phyloP scores from a whole-genome alignment of 2,113 vertebrate species.

The Passer domesticus region DNA sequence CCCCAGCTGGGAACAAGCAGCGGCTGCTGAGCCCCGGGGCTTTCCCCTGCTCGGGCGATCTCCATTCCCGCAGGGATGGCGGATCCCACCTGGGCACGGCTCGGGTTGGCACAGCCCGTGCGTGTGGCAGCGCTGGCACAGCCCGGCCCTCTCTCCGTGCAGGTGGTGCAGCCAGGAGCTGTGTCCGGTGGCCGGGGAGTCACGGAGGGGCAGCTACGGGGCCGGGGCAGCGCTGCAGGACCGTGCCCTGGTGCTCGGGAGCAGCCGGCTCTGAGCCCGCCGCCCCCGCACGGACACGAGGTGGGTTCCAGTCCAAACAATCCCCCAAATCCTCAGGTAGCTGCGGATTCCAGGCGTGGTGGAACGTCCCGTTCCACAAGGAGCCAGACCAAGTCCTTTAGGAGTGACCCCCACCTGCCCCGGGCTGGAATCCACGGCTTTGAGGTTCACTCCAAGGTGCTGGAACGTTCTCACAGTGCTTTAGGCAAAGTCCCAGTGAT shows the following conservation, averaged over 20 bases:
- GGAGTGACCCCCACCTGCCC: neutral
- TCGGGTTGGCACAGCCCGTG: neutral
- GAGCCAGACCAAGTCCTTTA: neutral
- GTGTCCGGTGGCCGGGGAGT: slow-evolving; percentile 70
- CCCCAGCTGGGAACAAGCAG: accelerated
- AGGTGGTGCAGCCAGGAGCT: slow-evolving; percentile 86
- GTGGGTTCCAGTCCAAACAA: neutral
- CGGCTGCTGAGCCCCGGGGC: neutral
- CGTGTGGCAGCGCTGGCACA: accelerated
- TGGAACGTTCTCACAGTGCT: neutral
- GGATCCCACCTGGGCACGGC: neutral
- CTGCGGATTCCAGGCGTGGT: neutral
- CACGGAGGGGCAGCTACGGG: slow-evolving; percentile 65
- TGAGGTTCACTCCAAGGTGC: accelerated
- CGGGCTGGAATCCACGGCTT: accelerated
- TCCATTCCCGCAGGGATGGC: accelerated
- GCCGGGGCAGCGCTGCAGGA: neutral
- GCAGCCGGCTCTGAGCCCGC: neutral
- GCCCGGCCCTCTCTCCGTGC: neutral
- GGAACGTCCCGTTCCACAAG: neutral
- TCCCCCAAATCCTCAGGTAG: neutral
- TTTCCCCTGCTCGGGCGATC: neutral
- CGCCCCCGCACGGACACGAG: neutral
- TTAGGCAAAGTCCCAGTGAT: neutral
- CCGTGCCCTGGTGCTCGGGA: slow-evolving; percentile 71